Percentiles rank a stretch among this genome's conserved stretches.
Evolutionary conservation across 2,888 invertebrate genomes (phyloP).

Genomic region (Drosophila prolongata): DNA sequence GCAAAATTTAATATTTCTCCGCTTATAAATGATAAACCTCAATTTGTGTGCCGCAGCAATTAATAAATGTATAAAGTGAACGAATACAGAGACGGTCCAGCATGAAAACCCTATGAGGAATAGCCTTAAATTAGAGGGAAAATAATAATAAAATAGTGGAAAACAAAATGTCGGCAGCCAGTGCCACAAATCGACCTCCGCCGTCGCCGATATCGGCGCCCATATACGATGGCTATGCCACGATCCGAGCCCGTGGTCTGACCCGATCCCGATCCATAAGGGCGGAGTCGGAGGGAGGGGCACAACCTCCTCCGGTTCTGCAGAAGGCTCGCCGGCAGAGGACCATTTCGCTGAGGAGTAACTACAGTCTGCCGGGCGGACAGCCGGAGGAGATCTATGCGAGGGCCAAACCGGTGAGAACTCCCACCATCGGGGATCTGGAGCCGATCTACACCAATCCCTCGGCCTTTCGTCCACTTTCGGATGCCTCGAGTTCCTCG

Average conservation of each 20-base stretch:
- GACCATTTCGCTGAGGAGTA: conserved; percentile 80
- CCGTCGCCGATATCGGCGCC: conserved; percentile 83
- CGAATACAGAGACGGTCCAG: conserved; percentile 50
- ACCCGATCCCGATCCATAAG: conserved; percentile 84
- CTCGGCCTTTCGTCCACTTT: conserved; percentile 80
- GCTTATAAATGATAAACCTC: conserved; percentile 62
- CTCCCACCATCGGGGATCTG: conserved; percentile 78
- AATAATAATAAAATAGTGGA: conserved; percentile 50
- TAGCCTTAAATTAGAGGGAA: conserved; percentile 33
- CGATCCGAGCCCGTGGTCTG: conserved; percentile 89
- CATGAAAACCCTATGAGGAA: conserved; percentile 64
- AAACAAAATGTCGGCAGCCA: conserved; percentile 70
- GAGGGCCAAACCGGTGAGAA: conserved; percentile 79
- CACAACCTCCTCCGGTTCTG: conserved; percentile 49
- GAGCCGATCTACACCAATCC: conserved; percentile 81
- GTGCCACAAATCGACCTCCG: conserved; percentile 63
- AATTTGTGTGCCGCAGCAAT: conserved; percentile 65
- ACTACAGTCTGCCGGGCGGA: conserved; percentile 68
- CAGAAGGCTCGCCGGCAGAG: conserved; percentile 70
- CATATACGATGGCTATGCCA: conserved; percentile 94
- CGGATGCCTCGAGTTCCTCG: conserved; percentile 82
- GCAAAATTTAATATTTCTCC: conserved; percentile 22
- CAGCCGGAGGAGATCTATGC: conserved; percentile 73
- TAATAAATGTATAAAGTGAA: conserved; percentile 75
- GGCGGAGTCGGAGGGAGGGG: conserved; percentile 68